Conservation (phyloP, 2,113 vertebrate genomes). For the Pelodiscus sinensis region DNA sequence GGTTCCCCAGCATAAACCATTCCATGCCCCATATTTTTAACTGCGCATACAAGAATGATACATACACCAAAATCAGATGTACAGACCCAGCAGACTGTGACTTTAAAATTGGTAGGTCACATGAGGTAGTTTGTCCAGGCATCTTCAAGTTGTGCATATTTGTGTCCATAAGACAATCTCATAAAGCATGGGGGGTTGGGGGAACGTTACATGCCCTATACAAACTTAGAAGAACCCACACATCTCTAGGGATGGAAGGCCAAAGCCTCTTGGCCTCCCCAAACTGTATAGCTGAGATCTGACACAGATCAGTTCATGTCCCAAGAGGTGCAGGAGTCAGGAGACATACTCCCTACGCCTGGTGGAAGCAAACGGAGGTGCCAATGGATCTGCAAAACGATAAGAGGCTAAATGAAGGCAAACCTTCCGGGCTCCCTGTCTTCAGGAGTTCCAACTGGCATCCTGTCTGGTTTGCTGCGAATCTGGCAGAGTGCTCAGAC, state of each 20-base stretch:
- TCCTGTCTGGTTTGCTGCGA: background rate
- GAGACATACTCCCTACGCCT: background rate
- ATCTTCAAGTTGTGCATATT: too few species aligned
- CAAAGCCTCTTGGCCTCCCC: background rate
- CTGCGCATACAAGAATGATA: too few species aligned
- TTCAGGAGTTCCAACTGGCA: background rate
- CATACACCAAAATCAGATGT: too few species aligned
- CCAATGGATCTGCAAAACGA: background rate
- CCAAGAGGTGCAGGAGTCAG: background rate
- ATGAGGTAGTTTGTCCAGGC: too few species aligned
- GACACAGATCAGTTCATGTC: background rate
- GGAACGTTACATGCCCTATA: background rate
- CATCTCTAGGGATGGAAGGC: background rate
- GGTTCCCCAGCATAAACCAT: too few species aligned
- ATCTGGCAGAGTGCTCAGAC: background rate
- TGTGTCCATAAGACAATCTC: too few species aligned
- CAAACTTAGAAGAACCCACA: accelerated
- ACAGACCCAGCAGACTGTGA: too few species aligned
- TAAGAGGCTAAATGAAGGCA: background rate
- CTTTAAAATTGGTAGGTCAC: too few species aligned
- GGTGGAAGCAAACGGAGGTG: background rate
- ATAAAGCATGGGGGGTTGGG: too few species aligned
- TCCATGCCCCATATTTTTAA: too few species aligned
- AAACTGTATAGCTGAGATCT: background rate
- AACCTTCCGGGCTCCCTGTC: background rate